Base-by-base conservation (phyloP, 2,888 invertebrate genomes). In the Pseudoips prasinana region DNA sequence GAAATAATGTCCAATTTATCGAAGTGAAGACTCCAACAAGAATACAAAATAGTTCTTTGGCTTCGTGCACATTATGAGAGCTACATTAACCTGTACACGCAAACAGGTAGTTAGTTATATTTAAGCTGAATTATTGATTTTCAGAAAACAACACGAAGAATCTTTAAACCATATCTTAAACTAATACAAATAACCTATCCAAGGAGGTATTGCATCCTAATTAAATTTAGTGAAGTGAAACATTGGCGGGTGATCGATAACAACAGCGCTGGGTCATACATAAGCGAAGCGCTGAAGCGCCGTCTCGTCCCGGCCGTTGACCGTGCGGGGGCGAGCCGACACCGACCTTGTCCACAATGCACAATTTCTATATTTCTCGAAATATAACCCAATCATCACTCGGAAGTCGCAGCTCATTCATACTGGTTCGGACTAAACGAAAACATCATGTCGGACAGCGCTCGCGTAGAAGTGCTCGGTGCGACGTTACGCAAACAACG, bases 191-290 rank as follows among this genome's bases (percentile, higher is more conserved):
- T n/a, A n/a, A n/a, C n/a, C n/a, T n/a, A n/a, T n/a, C n/a, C 2
- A 14, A 14, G 3, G 14, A 14, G 14, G 14, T 3, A 14, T 14
- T 64, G 60, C 60, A 66, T 58, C 62, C 46, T 69, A 70, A 73
- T 73, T 66, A 39, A 64, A 71, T 75, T 68, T 64, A 65, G 64
- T 65, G 46, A 54, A 59, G 62, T 54, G 59, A 64, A 75, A 77
- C 73, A 78, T 74, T 70, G 73, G 64, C 67, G 60, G 58, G 66
- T 70, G 73, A 83, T 86, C 85, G 74, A 85, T 85, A 84, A 73
- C 55, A 78, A 72, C 53, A 73, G 64, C 67, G 75, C 75, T 69
- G 71, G 67, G 70, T 73, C 64, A 7, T 5, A n/a, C 7, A 65
- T 63, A 70, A 52, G 62, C 59, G 68, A 71, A 73, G 63, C 73